A percentile compares a stretch with the other conserved stretches of the same genome.
Conservation (phyloP, 2,888 invertebrate genomes). For the Conops quadrifasciatus region DNA sequence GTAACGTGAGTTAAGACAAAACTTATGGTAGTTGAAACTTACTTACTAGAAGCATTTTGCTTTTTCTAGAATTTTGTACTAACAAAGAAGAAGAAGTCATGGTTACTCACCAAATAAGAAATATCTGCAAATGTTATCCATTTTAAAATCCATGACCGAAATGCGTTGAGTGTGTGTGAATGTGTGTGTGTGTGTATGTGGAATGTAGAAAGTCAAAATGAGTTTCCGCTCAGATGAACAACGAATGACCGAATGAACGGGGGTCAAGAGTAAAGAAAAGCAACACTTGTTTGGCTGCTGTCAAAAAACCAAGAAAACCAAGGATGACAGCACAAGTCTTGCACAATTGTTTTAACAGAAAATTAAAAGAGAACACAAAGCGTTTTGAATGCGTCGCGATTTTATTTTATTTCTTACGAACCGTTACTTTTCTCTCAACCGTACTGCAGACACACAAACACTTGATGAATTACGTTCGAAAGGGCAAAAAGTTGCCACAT, state of each 20-base stretch:
- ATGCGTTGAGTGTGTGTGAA: neutral
- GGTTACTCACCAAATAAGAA: constrained; percentile 55
- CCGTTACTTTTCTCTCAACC: neutral
- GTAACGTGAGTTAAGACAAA: too few species aligned
- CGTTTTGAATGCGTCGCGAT: too few species aligned
- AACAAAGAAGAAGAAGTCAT: neutral
- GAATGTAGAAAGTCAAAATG: neutral
- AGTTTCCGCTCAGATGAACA: neutral
- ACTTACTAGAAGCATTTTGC: too few species aligned
- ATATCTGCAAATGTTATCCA: constrained; percentile 48
- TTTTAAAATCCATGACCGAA: constrained; percentile 11
- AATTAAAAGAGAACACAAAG: too few species aligned
- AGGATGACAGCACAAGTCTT: too few species aligned
- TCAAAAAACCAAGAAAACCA: too few species aligned
- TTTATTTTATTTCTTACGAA: too few species aligned
- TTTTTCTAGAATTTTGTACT: too few species aligned
- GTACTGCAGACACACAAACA: neutral
- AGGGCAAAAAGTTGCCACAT: neutral
- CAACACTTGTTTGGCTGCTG: too few species aligned
- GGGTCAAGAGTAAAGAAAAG: too few species aligned
- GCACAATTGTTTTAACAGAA: too few species aligned
- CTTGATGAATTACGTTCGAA: neutral
- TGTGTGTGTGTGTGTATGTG: constrained; percentile 5
- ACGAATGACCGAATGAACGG: neutral
- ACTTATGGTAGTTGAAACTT: too few species aligned